These are phyloP conservation scores for Drosophila truncata DNA, from an alignment of 1,140 invertebrate genomes.

Conservation along the genomic window DNA sequence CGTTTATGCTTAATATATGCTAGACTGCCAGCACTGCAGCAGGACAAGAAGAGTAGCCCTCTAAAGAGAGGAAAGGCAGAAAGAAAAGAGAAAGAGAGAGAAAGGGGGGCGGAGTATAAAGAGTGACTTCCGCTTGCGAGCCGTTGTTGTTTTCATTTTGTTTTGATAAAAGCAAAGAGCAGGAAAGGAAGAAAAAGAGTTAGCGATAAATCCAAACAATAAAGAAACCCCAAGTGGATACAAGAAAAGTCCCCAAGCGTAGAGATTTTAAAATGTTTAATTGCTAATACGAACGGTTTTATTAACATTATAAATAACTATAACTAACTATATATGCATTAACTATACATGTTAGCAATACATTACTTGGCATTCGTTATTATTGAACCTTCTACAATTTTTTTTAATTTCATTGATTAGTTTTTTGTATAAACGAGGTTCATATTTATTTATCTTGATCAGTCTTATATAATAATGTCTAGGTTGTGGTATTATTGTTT, in stretches of 20 bases:
- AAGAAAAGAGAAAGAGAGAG: neutral
- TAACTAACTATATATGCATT: too few relatives aligned
- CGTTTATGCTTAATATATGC: neutral
- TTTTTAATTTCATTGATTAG: too few relatives aligned
- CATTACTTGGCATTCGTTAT: too few relatives aligned
- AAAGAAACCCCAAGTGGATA: constrained; percentile 1
- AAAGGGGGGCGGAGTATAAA: neutral
- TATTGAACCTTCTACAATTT: too few relatives aligned
- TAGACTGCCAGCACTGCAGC: neutral
- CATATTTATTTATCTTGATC: too few relatives aligned
- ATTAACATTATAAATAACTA: too few relatives aligned
- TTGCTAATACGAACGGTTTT: neutral
- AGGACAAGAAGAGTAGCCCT: constrained; percentile 8
- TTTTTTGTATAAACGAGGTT: too few relatives aligned
- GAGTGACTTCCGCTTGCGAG: constrained; percentile 30
- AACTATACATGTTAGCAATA: too few relatives aligned
- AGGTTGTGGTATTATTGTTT: too few relatives aligned
- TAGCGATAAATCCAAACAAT: constrained; percentile 41
- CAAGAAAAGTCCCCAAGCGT: neutral
- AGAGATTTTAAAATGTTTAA: neutral
- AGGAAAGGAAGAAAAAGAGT: constrained; percentile 15
- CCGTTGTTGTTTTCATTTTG: constrained; percentile 27
- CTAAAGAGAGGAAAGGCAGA: neutral
- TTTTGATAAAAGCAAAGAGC: constrained; percentile 34
- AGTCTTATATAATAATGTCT: too few relatives aligned